Evolutionary conservation across 2,888 invertebrate genomes (phyloP), one percentile per base, ranked within the genome.

Genomic region (Brachycybe producta): DNA sequence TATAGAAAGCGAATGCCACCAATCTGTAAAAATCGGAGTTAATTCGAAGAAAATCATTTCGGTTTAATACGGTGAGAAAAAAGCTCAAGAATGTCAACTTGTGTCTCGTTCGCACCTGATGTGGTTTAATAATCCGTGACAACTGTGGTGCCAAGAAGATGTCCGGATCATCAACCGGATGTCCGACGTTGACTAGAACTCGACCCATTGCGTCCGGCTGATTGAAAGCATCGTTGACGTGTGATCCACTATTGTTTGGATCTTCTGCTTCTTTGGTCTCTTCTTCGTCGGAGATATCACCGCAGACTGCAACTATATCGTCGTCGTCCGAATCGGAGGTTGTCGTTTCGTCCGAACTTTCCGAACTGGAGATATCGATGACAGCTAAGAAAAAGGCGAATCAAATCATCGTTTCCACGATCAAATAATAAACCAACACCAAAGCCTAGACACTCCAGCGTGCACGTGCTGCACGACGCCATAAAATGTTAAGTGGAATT

Each of bases 1-100:
- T 87, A 98, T 48, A 97, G 70, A 67, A 97, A 97, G 51, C 95
- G 75, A 15, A 91, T 82, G n/a, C 91, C 91, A 47, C 90, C 88
- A 64, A 91, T 86, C 78, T 81, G 68, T 27, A 70, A 70, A 49
- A 52, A 51, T n/a, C n/a, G n/a, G n/a, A n/a, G n/a, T n/a, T n/a
- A n/a, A n/a, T n/a, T n/a, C n/a, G n/a, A n/a, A n/a, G n/a, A n/a
- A n/a, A n/a, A n/a, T n/a, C n/a, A n/a, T n/a, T n/a, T n/a, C n/a
- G n/a, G n/a, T n/a, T n/a, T n/a, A 54, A 54, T 24, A n/a, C n/a
- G n/a, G n/a, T n/a, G 24, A 11, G 41, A 11, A 34, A 27, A 38
- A 11, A 38, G 39, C 8, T 8, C 8, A 44, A 30, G 11, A n/a
- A n/a, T 32, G 11, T 11, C 32, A 32, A 13, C 32, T 11, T 32